Evolutionary conservation across 2,113 vertebrate genomes (phyloP), one percentile per base, ranked within the genome.

Genomic region (Tamias sibiricus): DNA sequence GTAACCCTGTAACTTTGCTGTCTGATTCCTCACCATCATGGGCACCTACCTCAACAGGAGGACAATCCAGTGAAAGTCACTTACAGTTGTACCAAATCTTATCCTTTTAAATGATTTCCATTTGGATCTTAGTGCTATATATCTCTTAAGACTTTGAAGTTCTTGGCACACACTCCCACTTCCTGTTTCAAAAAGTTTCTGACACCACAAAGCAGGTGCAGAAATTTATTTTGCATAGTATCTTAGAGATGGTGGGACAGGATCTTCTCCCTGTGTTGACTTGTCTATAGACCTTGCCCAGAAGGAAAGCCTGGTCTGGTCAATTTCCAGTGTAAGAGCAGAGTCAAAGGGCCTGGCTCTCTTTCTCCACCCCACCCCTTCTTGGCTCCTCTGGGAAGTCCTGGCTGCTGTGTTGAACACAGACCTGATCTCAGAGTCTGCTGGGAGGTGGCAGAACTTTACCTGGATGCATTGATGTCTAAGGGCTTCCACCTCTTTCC

Each of bases 171-270:
- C 8, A 47, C 1, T 59, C 52, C 7, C 10, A 4, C 14, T 54
- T 54, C 19, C 68, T n/a, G 20, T 81, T 68, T 81, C 95, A 94
- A 64, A 66, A 14, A 47, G 54, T 66, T 87, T 75, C 8, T 95
- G 26, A 80, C 4, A 20, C 8, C 66, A 69, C 12, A 42, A 40
- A 85, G 24, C 13, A 93, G 47, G 54, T 40, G 30, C 44, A 59
- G 12, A 80, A 8, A 74, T 72, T 66, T 66, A 52, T 69, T 91
- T 91, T 91, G 19, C 28, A 52, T 19, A 11, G 57, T 24, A 16
- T 64, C 14, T 84, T 77, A 10, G 19, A 32, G 26, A 57, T 57
- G 17, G 0, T 22, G 28, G 28, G 2, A 13, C 1, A 64, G 14
- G 24, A 4, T 4, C 6, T 71, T 85, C n/a, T 44, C 47, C 8